Evolutionary conservation across 2,113 vertebrate genomes (phyloP), one percentile per base, ranked within the genome.

Genomic region (Cyrtonyx montezumae): DNA sequence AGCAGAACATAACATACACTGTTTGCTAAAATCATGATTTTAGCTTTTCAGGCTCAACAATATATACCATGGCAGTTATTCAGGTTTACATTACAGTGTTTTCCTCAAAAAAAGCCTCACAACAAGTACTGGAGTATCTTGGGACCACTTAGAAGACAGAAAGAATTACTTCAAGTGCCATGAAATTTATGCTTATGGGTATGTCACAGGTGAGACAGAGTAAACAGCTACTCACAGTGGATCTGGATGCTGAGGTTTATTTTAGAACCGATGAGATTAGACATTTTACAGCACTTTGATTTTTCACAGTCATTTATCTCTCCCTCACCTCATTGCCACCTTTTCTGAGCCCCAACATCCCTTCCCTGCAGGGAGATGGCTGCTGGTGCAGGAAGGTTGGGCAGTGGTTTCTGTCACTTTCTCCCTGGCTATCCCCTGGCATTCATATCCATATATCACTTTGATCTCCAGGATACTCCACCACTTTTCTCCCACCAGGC

Each of bases 321-420:
- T 67, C 22, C 15, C 19, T 18, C 5, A 11, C 3, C 40, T 46
- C 1, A 2, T 26, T 1, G 0, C 75, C 68, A 23, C n/a, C 6
- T 42, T 79, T 34, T 22, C 46, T 48, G 14, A 18, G 61, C 34
- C 34, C 48, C 1, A 0, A 2, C 20, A 8, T 55, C 30, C n/a
- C n/a, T 42, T 36, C n/a, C 62, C 37, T 6, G 6, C 28, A 16
- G 13, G 45, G 53, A 61, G 19, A 6, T 34, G 1, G 0, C 49
- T 66, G 14, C 58, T 90, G 49, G 53, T 45, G 45, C 3, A 9
- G 67, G 37, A 40, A 7, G 58, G 15, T 20, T 62, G 46, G 61
- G 34, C 40, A 74, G 45, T 53, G 67, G 34, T 37, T 45, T 2
- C 0, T 21, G 23, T 58, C 0, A 2, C 17, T 68, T 68, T 2